Evolutionary conservation across 2,113 vertebrate genomes (phyloP).

Genomic region (Oreochromis niloticus): DNA sequence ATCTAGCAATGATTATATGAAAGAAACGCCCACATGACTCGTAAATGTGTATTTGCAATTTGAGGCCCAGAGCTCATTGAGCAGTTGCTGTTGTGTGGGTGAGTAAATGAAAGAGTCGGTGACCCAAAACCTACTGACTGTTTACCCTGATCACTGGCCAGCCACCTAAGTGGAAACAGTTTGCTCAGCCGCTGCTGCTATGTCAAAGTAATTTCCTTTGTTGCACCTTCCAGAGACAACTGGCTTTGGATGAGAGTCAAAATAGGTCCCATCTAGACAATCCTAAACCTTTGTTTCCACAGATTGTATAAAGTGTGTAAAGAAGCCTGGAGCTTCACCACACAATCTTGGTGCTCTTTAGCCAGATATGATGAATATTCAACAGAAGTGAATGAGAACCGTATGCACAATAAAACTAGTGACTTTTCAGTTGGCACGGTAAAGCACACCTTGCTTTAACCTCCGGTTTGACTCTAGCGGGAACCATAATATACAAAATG

Average conservation of each 20-base stretch:
- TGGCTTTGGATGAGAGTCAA: background rate
- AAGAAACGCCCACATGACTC: background rate
- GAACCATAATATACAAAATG: background rate
- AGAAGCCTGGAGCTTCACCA: background rate
- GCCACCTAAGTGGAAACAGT: background rate
- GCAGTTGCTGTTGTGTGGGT: background rate
- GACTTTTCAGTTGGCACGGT: background rate
- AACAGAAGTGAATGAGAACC: background rate
- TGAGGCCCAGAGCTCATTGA: background rate
- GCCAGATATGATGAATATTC: fast-evolving
- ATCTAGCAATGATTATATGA: background rate
- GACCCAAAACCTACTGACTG: background rate
- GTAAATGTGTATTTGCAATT: background rate
- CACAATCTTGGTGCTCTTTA: background rate
- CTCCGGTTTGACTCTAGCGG: background rate
- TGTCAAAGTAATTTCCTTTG: background rate
- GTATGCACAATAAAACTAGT: background rate
- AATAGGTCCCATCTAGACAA: background rate
- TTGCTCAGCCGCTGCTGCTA: background rate
- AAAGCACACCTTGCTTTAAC: background rate
- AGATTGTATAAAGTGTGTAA: background rate
- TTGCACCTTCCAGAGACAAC: background rate
- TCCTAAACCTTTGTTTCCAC: background rate
- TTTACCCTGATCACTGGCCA: background rate
- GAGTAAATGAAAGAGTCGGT: background rate